These are phyloP conservation scores for Hephaestus fuliginosus DNA, from an alignment of 2,797 vertebrate genomes.

Conservation along the genomic window DNA sequence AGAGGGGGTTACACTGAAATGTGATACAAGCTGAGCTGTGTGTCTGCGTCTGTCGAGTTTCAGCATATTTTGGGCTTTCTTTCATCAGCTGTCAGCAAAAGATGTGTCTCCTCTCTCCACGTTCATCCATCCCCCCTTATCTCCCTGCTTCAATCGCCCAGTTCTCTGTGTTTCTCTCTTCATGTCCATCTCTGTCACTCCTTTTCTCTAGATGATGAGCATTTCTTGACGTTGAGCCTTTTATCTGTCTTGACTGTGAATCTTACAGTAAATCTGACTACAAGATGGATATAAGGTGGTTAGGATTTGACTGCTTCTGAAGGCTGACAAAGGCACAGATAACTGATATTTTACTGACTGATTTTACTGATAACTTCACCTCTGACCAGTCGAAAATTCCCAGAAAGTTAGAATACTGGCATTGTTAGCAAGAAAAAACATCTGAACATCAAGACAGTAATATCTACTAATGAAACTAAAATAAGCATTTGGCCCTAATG, in stretches of 20 bases:
- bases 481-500: neutral
- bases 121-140: slow-evolving; percentile 55
- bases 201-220: slow-evolving; percentile 32
- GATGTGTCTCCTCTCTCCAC: slow-evolving; percentile 35
- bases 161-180: neutral
- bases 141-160: slow-evolving; percentile 29
- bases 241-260: slow-evolving; percentile 24
- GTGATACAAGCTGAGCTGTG: slow-evolving; percentile 31
- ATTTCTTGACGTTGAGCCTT: slow-evolving; percentile 24
- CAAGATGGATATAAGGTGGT: slow-evolving; percentile 14
- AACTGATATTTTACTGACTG: neutral
- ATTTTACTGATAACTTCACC: neutral
- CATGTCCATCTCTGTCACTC: slow-evolving; percentile 37
- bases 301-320: slow-evolving; percentile 14
- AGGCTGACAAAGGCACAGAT: neutral
- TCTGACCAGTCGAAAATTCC: neutral
- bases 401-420: neutral
- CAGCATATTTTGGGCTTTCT: slow-evolving; percentile 36
- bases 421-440: neutral
- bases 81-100: slow-evolving; percentile 51
- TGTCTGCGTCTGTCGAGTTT: slow-evolving; percentile 49
- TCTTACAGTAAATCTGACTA: slow-evolving; percentile 30
- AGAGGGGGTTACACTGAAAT: slow-evolving; percentile 14
- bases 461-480: neutral
- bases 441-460: neutral